Evolutionary conservation across 2,113 vertebrate genomes (phyloP).

Genomic region (Spilogale gracilis): DNA sequence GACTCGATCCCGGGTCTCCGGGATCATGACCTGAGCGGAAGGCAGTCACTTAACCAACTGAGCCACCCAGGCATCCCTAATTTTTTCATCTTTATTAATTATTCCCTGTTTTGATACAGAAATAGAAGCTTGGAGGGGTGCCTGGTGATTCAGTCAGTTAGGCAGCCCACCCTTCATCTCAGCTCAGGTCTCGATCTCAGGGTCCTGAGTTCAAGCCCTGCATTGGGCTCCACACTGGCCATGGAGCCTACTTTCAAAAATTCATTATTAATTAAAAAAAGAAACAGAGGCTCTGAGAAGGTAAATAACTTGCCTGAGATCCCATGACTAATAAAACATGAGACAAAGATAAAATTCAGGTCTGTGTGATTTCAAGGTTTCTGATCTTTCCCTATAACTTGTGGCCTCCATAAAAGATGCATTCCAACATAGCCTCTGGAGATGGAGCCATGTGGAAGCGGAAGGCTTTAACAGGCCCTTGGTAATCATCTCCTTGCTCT

Average conservation of each 20-base stretch:
- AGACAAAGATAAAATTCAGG: conserved; percentile 15
- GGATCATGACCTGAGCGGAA: too few species aligned
- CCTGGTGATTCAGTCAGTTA: neutral
- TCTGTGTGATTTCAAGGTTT: neutral
- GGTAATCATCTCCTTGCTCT: neutral
- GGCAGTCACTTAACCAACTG: too few species aligned
- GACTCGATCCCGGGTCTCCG: too few species aligned
- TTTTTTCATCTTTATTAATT: neutral
- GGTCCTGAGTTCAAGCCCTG: neutral
- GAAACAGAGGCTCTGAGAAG: neutral
- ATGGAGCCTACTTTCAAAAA: neutral
- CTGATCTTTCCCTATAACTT: neutral
- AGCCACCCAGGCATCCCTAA: neutral
- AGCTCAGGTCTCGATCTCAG: neutral
- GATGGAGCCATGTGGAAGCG: neutral
- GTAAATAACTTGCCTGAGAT: neutral
- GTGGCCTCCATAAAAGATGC: neutral
- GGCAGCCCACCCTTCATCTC: neutral
- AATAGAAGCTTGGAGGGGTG: neutral
- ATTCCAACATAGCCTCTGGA: neutral
- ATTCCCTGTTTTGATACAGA: neutral
- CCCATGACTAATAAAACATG: neutral
- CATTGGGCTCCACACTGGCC: neutral
- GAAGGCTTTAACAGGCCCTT: neutral
- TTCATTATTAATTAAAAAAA: neutral